Evolutionary conservation across 2,797 vertebrate genomes (phyloP).

Genomic region (Pseudochirops cupreus): DNA sequence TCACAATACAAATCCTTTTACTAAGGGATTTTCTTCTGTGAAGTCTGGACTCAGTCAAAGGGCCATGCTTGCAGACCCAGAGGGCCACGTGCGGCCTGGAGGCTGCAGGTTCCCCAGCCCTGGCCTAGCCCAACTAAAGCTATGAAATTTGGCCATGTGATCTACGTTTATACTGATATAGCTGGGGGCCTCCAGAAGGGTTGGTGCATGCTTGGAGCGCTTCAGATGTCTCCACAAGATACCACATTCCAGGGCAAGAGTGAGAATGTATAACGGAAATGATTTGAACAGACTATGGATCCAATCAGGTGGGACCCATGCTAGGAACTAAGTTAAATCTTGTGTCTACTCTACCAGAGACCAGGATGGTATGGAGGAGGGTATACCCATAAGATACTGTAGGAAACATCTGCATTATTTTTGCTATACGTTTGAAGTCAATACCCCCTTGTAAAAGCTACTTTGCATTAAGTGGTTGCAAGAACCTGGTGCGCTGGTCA

Average conservation of each 20-base stretch:
- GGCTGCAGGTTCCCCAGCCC: no score
- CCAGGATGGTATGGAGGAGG: not conserved
- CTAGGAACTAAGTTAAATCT: not conserved
- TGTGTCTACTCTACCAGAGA: not conserved
- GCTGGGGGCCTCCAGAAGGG: not conserved
- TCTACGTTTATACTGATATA: not conserved
- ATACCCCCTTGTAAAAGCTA: not conserved
- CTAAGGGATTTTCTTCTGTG: no score
- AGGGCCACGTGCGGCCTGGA: no score
- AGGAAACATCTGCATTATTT: not conserved
- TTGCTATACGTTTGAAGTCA: not conserved
- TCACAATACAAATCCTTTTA: no score
- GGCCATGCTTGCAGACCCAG: no score
- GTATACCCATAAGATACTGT: not conserved
- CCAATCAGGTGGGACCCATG: not conserved
- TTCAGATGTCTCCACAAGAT: not conserved
- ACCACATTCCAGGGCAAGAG: not conserved
- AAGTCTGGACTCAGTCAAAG: no score
- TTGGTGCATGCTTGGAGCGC: not conserved
- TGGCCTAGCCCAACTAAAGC: not conserved
- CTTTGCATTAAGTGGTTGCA: not conserved
- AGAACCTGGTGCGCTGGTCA: not conserved
- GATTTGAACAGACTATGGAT: not conserved
- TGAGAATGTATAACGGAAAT: not conserved
- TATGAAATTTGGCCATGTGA: not conserved